These are phyloP conservation scores for Drosophila monieri DNA, from an alignment of 2,888 invertebrate genomes.

Conservation along the genomic window DNA sequence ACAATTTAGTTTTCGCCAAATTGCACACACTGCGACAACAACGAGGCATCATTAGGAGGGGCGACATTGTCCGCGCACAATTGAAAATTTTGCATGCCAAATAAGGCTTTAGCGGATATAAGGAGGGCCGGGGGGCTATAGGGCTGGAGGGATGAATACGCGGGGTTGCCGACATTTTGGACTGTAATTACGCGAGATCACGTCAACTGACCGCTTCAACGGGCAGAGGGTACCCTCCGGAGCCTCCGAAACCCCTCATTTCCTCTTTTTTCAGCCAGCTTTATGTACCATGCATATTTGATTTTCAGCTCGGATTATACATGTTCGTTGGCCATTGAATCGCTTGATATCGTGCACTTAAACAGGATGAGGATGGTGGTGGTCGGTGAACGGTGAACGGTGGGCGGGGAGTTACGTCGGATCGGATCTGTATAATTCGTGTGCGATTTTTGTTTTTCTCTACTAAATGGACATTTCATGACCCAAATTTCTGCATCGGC, in stretches of 20 bases:
- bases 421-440: conserved; percentile 52
- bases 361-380: conserved; percentile 19
- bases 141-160: neutral
- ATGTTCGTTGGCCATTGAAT: conserved; percentile 25
- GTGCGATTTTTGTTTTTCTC: conserved; percentile 35
- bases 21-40: conserved; percentile 59
- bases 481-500: conserved; percentile 48
- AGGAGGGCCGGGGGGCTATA: neutral
- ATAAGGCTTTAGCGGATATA: conserved; percentile 18
- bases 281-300: conserved; percentile 42
- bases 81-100: conserved; percentile 67
- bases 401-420: conserved; percentile 11
- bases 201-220: conserved; percentile 64
- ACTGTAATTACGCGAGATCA: conserved; percentile 70
- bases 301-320: conserved; percentile 47
- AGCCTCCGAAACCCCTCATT: conserved; percentile 4
- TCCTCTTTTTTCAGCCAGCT: neutral
- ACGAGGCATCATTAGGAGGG: conserved; percentile 37
- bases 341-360: conserved; percentile 43
- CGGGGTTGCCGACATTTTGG: conserved; percentile 57
- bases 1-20: conserved; percentile 75
- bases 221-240: conserved; percentile 41
- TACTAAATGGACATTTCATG: conserved; percentile 62
- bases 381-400: neutral
- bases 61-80: conserved; percentile 50